Conservation (phyloP, 2,797 vertebrate genomes). For the Sebastes umbrosus region DNA sequence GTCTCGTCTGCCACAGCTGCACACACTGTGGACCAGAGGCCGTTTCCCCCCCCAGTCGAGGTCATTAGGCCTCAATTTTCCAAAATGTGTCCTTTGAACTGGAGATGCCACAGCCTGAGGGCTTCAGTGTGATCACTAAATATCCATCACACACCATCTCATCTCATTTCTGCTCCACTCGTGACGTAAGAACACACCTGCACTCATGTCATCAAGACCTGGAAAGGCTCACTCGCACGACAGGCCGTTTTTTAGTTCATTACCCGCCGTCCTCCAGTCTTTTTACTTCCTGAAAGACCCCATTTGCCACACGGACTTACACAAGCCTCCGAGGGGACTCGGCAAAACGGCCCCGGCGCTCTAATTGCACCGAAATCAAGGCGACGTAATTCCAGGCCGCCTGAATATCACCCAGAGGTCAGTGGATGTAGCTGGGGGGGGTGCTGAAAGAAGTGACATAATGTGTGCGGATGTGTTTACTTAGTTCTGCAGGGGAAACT, state of each 20-base stretch:
- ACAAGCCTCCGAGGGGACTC: constrained; percentile 23
- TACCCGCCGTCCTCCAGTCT: constrained; percentile 21
- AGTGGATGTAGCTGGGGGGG: background rate
- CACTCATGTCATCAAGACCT: constrained; percentile 42
- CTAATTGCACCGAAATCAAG: constrained; percentile 45
- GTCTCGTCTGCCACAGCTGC: constrained; percentile 51
- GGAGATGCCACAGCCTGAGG: constrained; percentile 35
- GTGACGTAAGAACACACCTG: constrained; percentile 47
- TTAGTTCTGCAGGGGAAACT: constrained; percentile 8
- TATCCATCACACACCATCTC: constrained; percentile 5
- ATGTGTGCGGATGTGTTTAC: constrained; percentile 17
- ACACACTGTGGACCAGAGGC: constrained; percentile 15
- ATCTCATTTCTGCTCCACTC: background rate
- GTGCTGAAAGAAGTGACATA: constrained; percentile 22
- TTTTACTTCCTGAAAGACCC: constrained; percentile 14
- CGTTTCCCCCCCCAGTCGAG: constrained; percentile 57
- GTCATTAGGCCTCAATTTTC: constrained; percentile 61
- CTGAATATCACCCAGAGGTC: constrained; percentile 38
- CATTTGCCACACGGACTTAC: constrained; percentile 6
- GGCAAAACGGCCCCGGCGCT: background rate
- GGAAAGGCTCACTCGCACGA: constrained; percentile 47
- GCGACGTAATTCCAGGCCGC: constrained; percentile 26
- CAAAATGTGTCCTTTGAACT: constrained; percentile 63
- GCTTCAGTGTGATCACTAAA: background rate
- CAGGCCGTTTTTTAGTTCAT: constrained; percentile 29